A percentile compares a stretch with the other conserved stretches of the same genome.
Evolutionary conservation across 2,113 vertebrate species (phyloP).

Genomic region (Gulo gulo): DNA sequence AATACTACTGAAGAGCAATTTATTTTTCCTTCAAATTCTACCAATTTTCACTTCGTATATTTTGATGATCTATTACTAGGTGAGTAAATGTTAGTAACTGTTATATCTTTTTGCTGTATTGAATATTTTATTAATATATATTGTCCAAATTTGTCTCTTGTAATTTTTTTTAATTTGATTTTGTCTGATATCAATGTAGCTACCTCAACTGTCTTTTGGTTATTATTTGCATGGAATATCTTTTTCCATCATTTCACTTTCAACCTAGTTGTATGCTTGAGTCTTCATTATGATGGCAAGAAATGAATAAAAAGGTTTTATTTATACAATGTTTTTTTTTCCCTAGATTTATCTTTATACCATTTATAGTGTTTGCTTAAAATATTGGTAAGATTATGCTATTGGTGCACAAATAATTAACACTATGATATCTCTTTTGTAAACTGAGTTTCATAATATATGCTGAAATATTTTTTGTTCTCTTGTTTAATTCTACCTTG

Average conservation of each 20-base stretch:
- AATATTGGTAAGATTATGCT: neutral
- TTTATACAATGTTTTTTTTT: neutral
- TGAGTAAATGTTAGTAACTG: neutral
- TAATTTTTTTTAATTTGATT: neutral
- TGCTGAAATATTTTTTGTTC: neutral
- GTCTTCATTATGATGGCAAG: neutral
- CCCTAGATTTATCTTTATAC: neutral
- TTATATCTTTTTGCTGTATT: neutral
- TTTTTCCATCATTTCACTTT: neutral
- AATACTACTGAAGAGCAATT: neutral
- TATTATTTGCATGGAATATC: neutral
- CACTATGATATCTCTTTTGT: neutral
- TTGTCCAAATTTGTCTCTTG: neutral
- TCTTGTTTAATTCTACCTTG: neutral
- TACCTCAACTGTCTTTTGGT: neutral
- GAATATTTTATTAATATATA: neutral
- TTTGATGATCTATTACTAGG: neutral
- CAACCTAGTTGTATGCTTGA: neutral
- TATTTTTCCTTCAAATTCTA: neutral
- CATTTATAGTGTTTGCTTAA: neutral
- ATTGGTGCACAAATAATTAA: neutral
- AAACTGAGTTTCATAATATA: neutral
- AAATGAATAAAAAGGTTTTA: neutral
- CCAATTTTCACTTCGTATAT: neutral
- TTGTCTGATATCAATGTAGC: neutral